A percentile compares a stretch with the other conserved stretches of the same genome.
Evolutionary conservation across 2,888 invertebrate species (phyloP).

Genomic region (Epistrophe eligans): DNA sequence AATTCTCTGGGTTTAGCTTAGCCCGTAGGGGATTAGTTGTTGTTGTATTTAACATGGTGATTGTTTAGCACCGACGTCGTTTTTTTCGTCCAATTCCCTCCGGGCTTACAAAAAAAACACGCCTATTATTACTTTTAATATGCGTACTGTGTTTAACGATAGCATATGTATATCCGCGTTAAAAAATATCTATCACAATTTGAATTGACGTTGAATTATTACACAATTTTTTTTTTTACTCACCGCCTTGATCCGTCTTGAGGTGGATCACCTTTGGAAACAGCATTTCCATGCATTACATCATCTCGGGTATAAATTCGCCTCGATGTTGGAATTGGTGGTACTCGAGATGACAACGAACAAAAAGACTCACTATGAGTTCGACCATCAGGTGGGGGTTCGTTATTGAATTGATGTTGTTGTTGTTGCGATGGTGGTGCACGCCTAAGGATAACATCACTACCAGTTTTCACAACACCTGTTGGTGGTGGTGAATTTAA

Average conservation of each 20-base stretch:
- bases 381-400: slow-evolving; percentile 32
- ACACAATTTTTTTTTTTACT: too few relatives aligned
- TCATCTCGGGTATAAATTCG: slow-evolving; percentile 89
- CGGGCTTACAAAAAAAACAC: too few relatives aligned
- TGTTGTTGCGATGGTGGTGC: background rate
- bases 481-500: slow-evolving; percentile 72
- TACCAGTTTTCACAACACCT: slow-evolving; percentile 22
- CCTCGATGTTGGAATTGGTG: slow-evolving; percentile 58
- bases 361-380: slow-evolving; percentile 36
- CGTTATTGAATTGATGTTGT: slow-evolving; percentile 27
- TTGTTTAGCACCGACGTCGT: too few relatives aligned
- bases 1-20: too few relatives aligned
- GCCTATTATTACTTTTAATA: too few relatives aligned
- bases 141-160: too few relatives aligned
- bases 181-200: too few relatives aligned
- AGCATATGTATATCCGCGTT: too few relatives aligned
- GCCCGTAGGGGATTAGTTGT: too few relatives aligned
- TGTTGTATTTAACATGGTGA: too few relatives aligned
- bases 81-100: too few relatives aligned
- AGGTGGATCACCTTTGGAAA: slow-evolving; percentile 87
- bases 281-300: slow-evolving; percentile 89
- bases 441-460: slow-evolving; percentile 29
- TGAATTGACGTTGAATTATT: too few relatives aligned
- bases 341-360: slow-evolving; percentile 22
- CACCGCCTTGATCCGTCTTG: slow-evolving; percentile 67